Conservation (phyloP, 2,888 invertebrate genomes). For the Graphium colonna region DNA sequence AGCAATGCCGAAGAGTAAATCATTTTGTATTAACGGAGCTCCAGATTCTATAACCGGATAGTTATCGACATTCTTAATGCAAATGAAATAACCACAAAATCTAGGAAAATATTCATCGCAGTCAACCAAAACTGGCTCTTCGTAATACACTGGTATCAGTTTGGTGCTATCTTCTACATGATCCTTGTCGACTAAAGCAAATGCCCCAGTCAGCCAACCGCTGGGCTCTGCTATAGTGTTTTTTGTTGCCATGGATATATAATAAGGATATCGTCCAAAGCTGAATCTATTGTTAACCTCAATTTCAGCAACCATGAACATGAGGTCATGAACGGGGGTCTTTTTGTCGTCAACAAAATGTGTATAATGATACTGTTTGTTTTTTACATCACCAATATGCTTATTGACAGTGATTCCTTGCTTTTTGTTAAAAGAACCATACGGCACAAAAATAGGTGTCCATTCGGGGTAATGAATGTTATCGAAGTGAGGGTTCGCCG, state of each 20-base stretch:
- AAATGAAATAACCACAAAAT: constrained; percentile 13
- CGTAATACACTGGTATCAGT: neutral
- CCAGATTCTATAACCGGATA: constrained; percentile 12
- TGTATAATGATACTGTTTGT: too few relatives aligned
- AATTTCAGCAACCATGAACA: too few relatives aligned
- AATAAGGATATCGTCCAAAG: neutral
- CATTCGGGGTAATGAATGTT: too few relatives aligned
- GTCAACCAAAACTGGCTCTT: constrained; percentile 10
- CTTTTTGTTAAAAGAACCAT: too few relatives aligned
- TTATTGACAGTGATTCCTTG: too few relatives aligned
- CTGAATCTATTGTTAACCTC: too few relatives aligned
- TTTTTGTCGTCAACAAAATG: too few relatives aligned
- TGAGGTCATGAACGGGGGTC: too few relatives aligned
- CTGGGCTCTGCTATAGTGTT: constrained; percentile 5
- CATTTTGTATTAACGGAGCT: constrained; percentile 12
- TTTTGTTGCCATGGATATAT: neutral
- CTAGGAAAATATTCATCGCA: constrained; percentile 10
- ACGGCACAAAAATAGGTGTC: too few relatives aligned
- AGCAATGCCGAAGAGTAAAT: neutral
- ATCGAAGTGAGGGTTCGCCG: constrained; percentile 6
- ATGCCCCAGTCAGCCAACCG: constrained; percentile 9
- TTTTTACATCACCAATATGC: too few relatives aligned
- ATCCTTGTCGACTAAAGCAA: neutral
- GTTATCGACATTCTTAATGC: constrained; percentile 10
- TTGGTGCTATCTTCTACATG: neutral